Percentiles rank a stretch among this genome's conserved stretches.
Evolutionary conservation across 2,113 vertebrate species (phyloP).

Genomic region (Cynoglossus semilaevis): DNA sequence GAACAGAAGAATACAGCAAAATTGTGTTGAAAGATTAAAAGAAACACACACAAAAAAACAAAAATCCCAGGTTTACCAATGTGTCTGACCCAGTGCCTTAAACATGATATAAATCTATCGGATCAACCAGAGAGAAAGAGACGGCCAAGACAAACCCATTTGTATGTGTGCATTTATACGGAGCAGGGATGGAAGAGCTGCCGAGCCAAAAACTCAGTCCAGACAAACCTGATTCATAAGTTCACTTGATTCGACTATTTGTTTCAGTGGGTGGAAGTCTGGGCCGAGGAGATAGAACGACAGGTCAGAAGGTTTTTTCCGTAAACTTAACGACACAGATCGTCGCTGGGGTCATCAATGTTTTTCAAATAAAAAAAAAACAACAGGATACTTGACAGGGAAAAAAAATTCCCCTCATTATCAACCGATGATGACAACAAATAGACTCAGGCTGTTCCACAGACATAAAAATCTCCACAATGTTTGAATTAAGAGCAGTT

Average conservation of each 20-base stretch:
- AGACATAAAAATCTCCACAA: neutral
- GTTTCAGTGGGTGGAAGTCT: conserved; percentile 50
- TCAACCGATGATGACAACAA: conserved; percentile 28
- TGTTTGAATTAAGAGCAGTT: too few species aligned
- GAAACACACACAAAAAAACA: too few species aligned
- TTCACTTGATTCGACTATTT: conserved; percentile 39
- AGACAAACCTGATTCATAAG: conserved; percentile 26
- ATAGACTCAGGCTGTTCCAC: neutral
- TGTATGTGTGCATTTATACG: neutral
- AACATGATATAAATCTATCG: too few species aligned
- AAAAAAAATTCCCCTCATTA: conserved; percentile 51
- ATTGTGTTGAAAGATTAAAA: too few species aligned
- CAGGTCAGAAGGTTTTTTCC: conserved; percentile 32
- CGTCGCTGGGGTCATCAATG: conserved; percentile 13
- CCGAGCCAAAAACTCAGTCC: conserved; percentile 33
- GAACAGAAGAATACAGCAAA: neutral
- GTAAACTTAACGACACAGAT: conserved; percentile 13
- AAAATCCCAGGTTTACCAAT: too few species aligned
- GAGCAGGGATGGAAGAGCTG: conserved; percentile 32
- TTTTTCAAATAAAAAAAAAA: conserved; percentile 42
- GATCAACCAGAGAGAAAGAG: too few species aligned
- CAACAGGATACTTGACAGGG: conserved; percentile 61
- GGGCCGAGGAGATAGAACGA: conserved; percentile 54
- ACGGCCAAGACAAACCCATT: neutral
- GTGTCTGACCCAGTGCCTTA: too few species aligned